Base-by-base conservation (phyloP, 2,797 vertebrate species). In the Epinephelus awoara region DNA sequence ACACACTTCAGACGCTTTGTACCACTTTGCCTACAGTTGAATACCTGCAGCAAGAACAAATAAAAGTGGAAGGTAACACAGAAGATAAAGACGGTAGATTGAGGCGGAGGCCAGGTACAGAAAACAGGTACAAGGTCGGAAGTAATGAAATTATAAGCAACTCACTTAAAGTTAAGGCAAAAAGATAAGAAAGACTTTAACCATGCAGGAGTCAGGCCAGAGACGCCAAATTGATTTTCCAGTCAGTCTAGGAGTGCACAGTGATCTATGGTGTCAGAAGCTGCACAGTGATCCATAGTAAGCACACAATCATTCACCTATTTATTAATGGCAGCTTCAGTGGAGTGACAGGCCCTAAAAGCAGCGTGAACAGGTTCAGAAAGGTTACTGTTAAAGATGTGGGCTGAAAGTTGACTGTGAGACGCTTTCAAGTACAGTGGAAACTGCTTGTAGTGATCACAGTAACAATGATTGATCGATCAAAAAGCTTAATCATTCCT, bases 1-100 rank as follows among this genome's bases (percentile, higher is more conserved):
- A 1, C 34, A 67, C 51, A 58, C 46, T 67, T 88, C 38, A 82
- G 56, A 78, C 21, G 49, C 50, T 50, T n/a, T 54, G 25, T 52
- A 54, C 11, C n/a, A 64, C 70, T 78, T 68, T 46, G 44, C 1
- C 50, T 57, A 29, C 54, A 42, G 34, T 50, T 65, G 27, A 47
- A 75, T 80, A 38, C 6, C 50, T 63, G 42, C 38, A 25, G 2
- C 25, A 46, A 27, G 57, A 3, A 6, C 47, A 63, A 57, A 79
- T 44, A 12, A 27, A 64, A 77, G 4, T 38, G 14, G n/a, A 67
- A 70, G 7, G 21, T 6, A 57, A 10, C 4, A 52, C 25, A 12
- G 19, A 75, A 5, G 40, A 55, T 66, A 61, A n/a, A 51, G 27
- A n/a, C 25, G 44, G 66, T 14, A 56, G 6, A 29, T 29, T 63